Evolutionary conservation across 2,888 invertebrate species (phyloP), one percentile per base, ranked within the genome.

Genomic region (Eupithecia insigniata): DNA sequence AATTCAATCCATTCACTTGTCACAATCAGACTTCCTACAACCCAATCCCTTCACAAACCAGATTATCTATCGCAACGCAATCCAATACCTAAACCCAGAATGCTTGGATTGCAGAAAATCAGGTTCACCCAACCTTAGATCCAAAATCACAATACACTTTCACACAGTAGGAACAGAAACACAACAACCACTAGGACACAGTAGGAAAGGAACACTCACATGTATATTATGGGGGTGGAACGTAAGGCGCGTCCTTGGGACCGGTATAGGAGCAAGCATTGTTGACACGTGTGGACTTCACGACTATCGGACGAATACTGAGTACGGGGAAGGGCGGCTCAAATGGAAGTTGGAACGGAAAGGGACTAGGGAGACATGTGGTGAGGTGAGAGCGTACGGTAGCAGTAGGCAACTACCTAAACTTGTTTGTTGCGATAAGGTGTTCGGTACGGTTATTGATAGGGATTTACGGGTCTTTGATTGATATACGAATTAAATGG

Each of bases 191-290:
- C 22, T 12, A 5, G n/a, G n/a, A n/a, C 1, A 62, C 14, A 12
- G 8, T 62, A 30, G 30, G 10, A 61, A n/a, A 43, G 6, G 18
- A 22, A 69, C 30, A 85, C 93, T 93, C 86, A 94, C 94, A 75
- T 94, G 93, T 74, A 93, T 93, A 75, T 93, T 92, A 83, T 92
- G 90, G 72, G 93, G 91, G 75, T 92, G 93, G 51, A 93, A 84
- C 34, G 92, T 92, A 64, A 94, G 81, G 70, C 92, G 92, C 84
- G 90, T 84, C 66, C 93, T 89, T 78, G 93, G 93, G 34, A 89
- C 89, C 66, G 93, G 92, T 62, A 91, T 86, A 2, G 92, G 92
- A 77, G 87, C 84, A 70, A 85, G 82, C 88, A 88, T 88, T 78
- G 79, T 83, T n/a, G 36, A 69, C 70, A 80, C 87, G 88, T 86